A percentile compares a stretch with the other conserved stretches of the same genome.
phyloP scores from a whole-genome alignment of 2,113 vertebrate genomes.

The Catagonus wagneri region DNA sequence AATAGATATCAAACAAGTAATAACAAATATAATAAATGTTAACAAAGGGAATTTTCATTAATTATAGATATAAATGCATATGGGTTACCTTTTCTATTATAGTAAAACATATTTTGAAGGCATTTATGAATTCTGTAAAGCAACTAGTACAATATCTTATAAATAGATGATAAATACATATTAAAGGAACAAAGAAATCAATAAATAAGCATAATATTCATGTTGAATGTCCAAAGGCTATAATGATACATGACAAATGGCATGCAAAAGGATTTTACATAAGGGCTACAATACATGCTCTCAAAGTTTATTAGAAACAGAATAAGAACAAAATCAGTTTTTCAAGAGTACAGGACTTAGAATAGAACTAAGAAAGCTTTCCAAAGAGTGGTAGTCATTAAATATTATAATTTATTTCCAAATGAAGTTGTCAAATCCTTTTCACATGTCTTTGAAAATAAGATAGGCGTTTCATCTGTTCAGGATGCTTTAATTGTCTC shows the following conservation, averaged over 20 bases:
- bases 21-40: conserved; percentile 27
- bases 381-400: conserved; percentile 59
- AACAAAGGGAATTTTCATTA: neutral
- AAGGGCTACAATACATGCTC: neutral
- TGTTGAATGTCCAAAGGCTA: conserved; percentile 13
- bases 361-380: conserved; percentile 61
- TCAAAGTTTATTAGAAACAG: conserved; percentile 44
- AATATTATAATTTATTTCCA: conserved; percentile 77
- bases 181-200: conserved; percentile 14
- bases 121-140: conserved; percentile 26
- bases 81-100: neutral
- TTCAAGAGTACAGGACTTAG: conserved; percentile 26
- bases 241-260: conserved; percentile 10
- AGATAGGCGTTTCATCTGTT: conserved; percentile 65
- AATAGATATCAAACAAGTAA: neutral
- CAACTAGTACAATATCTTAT: neutral
- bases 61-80: neutral
- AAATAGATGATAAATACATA: neutral
- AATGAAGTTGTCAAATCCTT: conserved; percentile 72
- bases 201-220: neutral
- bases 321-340: conserved; percentile 46
- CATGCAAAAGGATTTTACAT: conserved; percentile 14
- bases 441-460: conserved; percentile 74
- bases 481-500: conserved; percentile 73
- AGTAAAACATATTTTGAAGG: neutral